These are phyloP conservation scores for Aproaerema taeniolella DNA, from an alignment of 2,888 invertebrate species.

Conservation along the genomic window DNA sequence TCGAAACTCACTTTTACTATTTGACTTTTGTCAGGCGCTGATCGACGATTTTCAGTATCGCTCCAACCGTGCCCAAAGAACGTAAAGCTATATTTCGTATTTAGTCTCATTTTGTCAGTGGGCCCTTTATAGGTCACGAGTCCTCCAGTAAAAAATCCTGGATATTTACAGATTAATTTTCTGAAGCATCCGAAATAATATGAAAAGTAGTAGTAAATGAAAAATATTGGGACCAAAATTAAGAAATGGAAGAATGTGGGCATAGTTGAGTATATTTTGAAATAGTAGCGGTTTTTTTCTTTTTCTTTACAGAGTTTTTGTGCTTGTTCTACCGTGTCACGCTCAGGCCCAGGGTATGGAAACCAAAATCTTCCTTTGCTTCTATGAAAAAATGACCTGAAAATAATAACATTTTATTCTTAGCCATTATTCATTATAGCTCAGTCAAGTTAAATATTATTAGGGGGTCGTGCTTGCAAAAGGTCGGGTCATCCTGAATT, in stretches of 20 bases:
- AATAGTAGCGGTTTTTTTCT: conserved; percentile 35
- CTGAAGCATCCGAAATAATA: conserved; percentile 39
- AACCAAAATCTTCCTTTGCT: conserved; percentile 37
- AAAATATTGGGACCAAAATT: conserved; percentile 32
- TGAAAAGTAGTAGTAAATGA: conserved; percentile 36
- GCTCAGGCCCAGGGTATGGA: conserved; percentile 44
- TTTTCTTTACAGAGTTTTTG: conserved; percentile 33
- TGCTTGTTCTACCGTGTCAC: conserved; percentile 34
- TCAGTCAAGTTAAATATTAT: too few species aligned
- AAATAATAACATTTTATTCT: conserved; percentile 19
- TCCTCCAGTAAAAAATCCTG: conserved; percentile 39
- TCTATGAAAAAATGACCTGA: conserved; percentile 45
- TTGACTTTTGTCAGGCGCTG: conserved; percentile 1
- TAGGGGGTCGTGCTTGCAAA: too few species aligned
- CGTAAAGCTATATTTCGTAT: conserved; percentile 34
- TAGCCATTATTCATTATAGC: too few species aligned
- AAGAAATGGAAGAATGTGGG: conserved; percentile 37
- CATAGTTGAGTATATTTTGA: conserved; percentile 39
- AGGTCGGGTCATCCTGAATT: too few species aligned
- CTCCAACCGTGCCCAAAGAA: conserved; percentile 27
- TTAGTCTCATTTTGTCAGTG: conserved; percentile 32
- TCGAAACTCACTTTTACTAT: conserved; percentile 1
- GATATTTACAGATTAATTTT: conserved; percentile 36
- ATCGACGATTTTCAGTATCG: background rate
- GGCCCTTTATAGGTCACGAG: conserved; percentile 45